Percentiles rank a stretch among this genome's conserved stretches.
Evolutionary conservation across 1,140 invertebrate species (phyloP).

Genomic region (Scylla paramamosain): DNA sequence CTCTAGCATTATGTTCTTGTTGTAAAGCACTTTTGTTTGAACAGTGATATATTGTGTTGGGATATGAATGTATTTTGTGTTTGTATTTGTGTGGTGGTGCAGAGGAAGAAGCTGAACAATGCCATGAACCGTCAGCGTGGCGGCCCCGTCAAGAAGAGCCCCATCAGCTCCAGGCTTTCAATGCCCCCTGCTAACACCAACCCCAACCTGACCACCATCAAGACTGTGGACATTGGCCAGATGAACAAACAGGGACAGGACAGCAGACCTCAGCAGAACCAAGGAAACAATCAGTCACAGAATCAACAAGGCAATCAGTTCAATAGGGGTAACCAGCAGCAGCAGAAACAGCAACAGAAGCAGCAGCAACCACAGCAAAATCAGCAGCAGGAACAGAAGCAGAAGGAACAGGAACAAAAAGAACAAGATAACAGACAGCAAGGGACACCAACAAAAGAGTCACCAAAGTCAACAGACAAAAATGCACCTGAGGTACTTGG

Average conservation of each 20-base stretch:
- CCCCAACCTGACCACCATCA: conserved; percentile 62
- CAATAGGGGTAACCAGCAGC: background rate
- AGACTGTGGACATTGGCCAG: conserved; percentile 60
- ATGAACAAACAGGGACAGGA: conserved; percentile 47
- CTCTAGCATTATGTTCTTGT: too few species aligned
- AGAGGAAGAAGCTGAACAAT: conserved; percentile 51
- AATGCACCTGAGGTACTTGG: background rate
- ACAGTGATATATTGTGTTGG: too few species aligned
- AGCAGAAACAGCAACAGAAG: conserved; percentile 47
- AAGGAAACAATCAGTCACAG: conserved; percentile 31
- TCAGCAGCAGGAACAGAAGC: background rate
- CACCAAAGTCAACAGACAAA: background rate
- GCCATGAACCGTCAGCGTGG: conserved; percentile 47
- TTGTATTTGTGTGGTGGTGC: background rate
- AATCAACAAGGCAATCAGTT: conserved; percentile 16
- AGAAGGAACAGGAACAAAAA: conserved; percentile 2
- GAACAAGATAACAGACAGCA: conserved; percentile 32
- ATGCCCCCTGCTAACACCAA: conserved; percentile 52
- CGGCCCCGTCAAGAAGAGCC: conserved; percentile 49
- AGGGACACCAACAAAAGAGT: background rate
- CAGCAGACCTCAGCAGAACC: conserved; percentile 14
- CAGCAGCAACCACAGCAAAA: background rate
- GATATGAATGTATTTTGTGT: too few species aligned
- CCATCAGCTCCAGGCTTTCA: conserved; percentile 58
- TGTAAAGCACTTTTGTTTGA: too few species aligned